Conservation (phyloP, 2,113 vertebrate genomes). For the Numida meleagris region DNA sequence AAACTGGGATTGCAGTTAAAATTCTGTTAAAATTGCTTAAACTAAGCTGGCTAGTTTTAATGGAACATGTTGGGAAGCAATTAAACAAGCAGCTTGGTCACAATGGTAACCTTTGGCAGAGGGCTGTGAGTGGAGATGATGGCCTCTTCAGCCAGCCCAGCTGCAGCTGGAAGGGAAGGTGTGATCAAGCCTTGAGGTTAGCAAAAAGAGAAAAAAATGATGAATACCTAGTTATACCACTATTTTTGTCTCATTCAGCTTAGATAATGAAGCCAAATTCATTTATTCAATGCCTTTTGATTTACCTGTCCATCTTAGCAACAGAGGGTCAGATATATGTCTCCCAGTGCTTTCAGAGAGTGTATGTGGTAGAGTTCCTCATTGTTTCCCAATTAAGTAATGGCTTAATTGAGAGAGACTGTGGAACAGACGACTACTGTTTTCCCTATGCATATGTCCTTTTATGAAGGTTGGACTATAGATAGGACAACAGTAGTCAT, state of each 20-base stretch:
- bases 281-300: background rate
- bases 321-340: background rate
- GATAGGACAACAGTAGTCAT: background rate
- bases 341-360: background rate
- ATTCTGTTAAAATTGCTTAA: background rate
- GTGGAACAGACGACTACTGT: background rate
- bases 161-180: background rate
- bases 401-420: background rate
- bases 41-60: background rate
- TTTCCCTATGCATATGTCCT: background rate
- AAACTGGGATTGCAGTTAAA: background rate
- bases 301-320: background rate
- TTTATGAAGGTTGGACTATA: background rate
- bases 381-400: background rate
- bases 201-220: background rate
- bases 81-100: slow-evolving; percentile 1
- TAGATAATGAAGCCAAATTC: background rate
- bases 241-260: background rate
- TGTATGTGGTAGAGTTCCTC: background rate
- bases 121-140: background rate
- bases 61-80: background rate
- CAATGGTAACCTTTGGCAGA: background rate
- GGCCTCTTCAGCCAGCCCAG: slow-evolving; percentile 2
- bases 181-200: background rate
- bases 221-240: background rate